Base-by-base conservation (phyloP, 2,888 invertebrate species). In the Drosophila leonis region DNA sequence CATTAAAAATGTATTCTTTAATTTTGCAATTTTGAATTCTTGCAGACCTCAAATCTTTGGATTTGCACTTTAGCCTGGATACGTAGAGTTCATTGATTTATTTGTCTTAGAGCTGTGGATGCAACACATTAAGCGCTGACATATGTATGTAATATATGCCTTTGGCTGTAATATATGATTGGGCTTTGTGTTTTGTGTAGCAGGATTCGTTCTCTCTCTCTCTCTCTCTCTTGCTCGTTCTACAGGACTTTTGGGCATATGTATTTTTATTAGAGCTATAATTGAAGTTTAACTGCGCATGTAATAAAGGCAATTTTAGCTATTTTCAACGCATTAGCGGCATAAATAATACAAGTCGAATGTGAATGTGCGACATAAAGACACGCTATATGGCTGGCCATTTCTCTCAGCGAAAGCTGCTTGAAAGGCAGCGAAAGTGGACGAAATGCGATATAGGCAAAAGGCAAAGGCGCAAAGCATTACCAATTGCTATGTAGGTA, bases 261-360 rank as follows among this genome's bases (percentile, higher is more conserved):
- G 77, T 80, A 66, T 80, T 89, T 83, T 85, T 83, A 82, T 80
- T 81, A 82, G 71, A 75, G 72, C 60, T 72, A 67, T 89, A 91
- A 90, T 90, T 89, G 88, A 82, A 86, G 83, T 88, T 90, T 83
- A 90, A 91, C 90, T 83, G 90, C 87, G 87, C 90, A 89, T 90
- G 83, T 91, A 90, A 91, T 91, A 90, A 91, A 90, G 83, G 84
- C 84, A 83, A 90, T 90, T 91, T 87, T 61, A 83, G 89, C 80
- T 82, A 82, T 91, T 91, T 89, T 86, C 80, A 80, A 82, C 82
- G 80, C 85, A 90, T 90, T 90, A 90, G 74, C 80, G 72, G 72
- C 89, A 88, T 90, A 89, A 89, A 90, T 89, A 90, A 86, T 77
- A 77, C 72, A 71, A 64, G 78, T 72, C 77, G 73, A 84, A 84